Percentiles rank a stretch among this genome's conserved stretches.
These are phyloP conservation scores for Amphiprion percula DNA, from an alignment of 2,113 vertebrate species.

Conservation along the genomic window DNA sequence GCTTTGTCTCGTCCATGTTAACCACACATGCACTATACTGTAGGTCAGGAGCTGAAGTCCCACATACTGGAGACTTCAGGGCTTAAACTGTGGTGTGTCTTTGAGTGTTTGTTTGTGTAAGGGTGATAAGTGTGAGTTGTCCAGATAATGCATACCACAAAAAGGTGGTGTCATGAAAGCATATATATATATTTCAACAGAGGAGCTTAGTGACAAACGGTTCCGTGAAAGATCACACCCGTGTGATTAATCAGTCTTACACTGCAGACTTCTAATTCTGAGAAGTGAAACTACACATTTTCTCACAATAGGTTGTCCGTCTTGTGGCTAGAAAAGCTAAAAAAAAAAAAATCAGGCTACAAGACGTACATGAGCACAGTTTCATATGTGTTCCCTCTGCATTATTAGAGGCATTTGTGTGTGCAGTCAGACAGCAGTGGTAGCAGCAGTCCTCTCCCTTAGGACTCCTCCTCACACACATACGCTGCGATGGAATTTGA, in stretches of 20 bases:
- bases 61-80: no score
- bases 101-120: not conserved
- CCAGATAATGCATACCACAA: not conserved
- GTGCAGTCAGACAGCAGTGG: constrained; percentile 18
- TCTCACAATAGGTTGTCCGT: not conserved
- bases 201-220: not conserved
- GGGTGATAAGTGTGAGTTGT: not conserved
- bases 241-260: not conserved
- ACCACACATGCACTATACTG: no score
- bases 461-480: constrained; percentile 32
- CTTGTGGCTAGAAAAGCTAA: not conserved
- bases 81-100: no score
- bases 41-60: no score
- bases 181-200: not conserved
- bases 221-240: not conserved
- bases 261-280: constrained; percentile 8
- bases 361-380: not conserved
- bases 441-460: constrained; percentile 40
- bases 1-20: no score
- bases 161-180: not conserved
- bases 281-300: not conserved
- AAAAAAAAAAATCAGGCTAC: not conserved
- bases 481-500: constrained; percentile 32
- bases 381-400: not conserved
- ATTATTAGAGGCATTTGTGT: not conserved